These are phyloP conservation scores for Hiodon alosoides DNA, from an alignment of 2,113 vertebrate genomes.

Conservation along the genomic window DNA sequence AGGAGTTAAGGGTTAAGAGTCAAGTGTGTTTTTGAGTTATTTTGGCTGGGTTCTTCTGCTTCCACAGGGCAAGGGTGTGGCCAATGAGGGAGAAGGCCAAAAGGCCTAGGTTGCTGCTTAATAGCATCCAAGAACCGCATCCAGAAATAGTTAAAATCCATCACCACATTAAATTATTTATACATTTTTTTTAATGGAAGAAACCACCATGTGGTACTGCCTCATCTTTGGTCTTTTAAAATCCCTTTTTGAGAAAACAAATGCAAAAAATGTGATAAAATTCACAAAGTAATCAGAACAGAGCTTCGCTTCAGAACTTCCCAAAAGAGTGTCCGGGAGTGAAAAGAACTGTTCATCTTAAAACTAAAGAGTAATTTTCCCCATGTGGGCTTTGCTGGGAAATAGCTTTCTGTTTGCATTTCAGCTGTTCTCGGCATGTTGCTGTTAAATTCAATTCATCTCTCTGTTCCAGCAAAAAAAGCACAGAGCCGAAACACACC, in stretches of 20 bases:
- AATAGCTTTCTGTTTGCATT: slow-evolving; percentile 39
- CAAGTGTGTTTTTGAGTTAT: slow-evolving; percentile 32
- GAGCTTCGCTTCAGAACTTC: background rate
- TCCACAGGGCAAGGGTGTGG: slow-evolving; percentile 13
- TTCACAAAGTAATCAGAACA: background rate
- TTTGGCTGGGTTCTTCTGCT: slow-evolving; percentile 1
- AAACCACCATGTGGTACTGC: too few relatives aligned
- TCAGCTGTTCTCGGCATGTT: slow-evolving; percentile 54
- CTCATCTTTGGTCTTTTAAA: too few relatives aligned
- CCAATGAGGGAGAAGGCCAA: background rate
- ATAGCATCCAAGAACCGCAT: background rate
- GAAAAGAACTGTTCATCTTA: slow-evolving; percentile 40
- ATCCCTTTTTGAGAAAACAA: too few relatives aligned
- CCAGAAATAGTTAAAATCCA: background rate
- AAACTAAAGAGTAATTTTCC: slow-evolving; percentile 8
- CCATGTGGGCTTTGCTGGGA: slow-evolving; percentile 41
- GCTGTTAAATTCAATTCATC: slow-evolving; percentile 47
- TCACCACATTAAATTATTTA: background rate
- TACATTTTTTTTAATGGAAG: too few relatives aligned
- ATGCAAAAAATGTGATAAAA: background rate
- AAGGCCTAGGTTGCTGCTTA: background rate
- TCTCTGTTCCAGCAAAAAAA: slow-evolving; percentile 45
- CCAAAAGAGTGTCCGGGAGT: background rate
- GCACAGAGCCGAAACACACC: slow-evolving; percentile 46
- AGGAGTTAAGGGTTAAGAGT: slow-evolving; percentile 43